Evolutionary conservation across 2,888 invertebrate species (phyloP).

Genomic region (Epicampocera succincta): DNA sequence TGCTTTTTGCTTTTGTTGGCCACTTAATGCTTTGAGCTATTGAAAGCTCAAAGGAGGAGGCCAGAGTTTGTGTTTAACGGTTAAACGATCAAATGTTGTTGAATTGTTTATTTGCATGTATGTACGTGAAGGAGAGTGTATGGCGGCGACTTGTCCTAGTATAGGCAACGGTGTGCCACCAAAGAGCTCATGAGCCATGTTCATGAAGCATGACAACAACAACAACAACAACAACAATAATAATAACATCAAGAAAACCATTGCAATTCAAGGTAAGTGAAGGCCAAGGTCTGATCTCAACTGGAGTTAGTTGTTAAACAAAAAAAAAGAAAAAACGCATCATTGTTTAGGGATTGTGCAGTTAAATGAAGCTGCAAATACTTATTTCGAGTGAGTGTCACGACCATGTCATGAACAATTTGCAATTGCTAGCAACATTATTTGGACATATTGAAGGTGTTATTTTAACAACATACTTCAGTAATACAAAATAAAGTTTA

Average conservation of each 20-base stretch:
- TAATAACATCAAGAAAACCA: too few relatives aligned
- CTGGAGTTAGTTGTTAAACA: slow-evolving; percentile 50
- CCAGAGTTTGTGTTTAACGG: slow-evolving; percentile 56
- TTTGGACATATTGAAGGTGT: slow-evolving; percentile 58
- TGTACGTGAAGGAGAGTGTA: background rate
- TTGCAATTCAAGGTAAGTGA: slow-evolving; percentile 80
- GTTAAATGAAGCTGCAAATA: slow-evolving; percentile 60
- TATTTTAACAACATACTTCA: slow-evolving; percentile 62
- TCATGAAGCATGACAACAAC: slow-evolving; percentile 59
- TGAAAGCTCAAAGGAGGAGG: background rate
- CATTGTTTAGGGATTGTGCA: slow-evolving; percentile 35
- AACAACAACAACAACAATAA: too few relatives aligned
- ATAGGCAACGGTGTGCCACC: slow-evolving; percentile 49
- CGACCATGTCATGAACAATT: slow-evolving; percentile 57
- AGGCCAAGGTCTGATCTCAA: slow-evolving; percentile 79
- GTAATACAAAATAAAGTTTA: slow-evolving; percentile 39
- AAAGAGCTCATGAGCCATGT: slow-evolving; percentile 51
- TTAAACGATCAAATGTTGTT: slow-evolving; percentile 63
- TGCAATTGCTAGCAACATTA: slow-evolving; percentile 62
- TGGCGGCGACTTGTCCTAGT: slow-evolving; percentile 12
- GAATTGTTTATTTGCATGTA: slow-evolving; percentile 41
- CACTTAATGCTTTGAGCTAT: slow-evolving; percentile 17
- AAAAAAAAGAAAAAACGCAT: slow-evolving; percentile 36
- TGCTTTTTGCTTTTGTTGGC: background rate
- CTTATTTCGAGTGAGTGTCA: slow-evolving; percentile 40